phyloP scores from a whole-genome alignment of 1,140 invertebrate genomes.

The Diabrotica undecimpunctata region DNA sequence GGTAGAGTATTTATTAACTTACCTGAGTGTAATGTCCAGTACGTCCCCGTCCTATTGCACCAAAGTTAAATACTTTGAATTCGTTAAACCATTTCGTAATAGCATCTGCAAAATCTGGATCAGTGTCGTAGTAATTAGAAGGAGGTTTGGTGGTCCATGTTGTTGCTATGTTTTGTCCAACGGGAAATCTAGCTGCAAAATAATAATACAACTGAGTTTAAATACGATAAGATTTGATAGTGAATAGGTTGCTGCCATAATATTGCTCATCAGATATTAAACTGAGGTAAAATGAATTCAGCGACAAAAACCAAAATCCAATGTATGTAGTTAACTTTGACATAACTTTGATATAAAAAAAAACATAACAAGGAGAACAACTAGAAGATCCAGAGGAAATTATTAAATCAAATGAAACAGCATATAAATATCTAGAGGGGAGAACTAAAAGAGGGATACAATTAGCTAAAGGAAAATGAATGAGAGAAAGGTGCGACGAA shows the following conservation, averaged over 20 bases:
- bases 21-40: slow-evolving; percentile 83
- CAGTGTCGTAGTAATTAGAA: slow-evolving; percentile 52
- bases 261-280: too few relatives aligned
- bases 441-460: too few relatives aligned
- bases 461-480: too few relatives aligned
- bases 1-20: slow-evolving; percentile 3
- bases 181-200: slow-evolving; percentile 63
- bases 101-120: slow-evolving; percentile 67
- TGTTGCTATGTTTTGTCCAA: slow-evolving; percentile 78
- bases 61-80: slow-evolving; percentile 66
- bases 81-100: slow-evolving; percentile 80
- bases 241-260: neutral
- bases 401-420: too few relatives aligned
- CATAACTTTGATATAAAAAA: too few relatives aligned
- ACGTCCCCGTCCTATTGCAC: slow-evolving; percentile 57
- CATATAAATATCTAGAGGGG: too few relatives aligned
- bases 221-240: neutral
- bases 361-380: too few relatives aligned
- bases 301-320: too few relatives aligned
- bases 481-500: too few relatives aligned
- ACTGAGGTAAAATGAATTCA: too few relatives aligned
- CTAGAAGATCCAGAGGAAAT: too few relatives aligned
- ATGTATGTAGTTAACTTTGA: too few relatives aligned
- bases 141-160: slow-evolving; percentile 72
- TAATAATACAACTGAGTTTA: neutral